A percentile compares a stretch with the other conserved stretches of the same genome.
Conservation (phyloP, 2,113 vertebrate genomes). For the Chaenogobius annularis region DNA sequence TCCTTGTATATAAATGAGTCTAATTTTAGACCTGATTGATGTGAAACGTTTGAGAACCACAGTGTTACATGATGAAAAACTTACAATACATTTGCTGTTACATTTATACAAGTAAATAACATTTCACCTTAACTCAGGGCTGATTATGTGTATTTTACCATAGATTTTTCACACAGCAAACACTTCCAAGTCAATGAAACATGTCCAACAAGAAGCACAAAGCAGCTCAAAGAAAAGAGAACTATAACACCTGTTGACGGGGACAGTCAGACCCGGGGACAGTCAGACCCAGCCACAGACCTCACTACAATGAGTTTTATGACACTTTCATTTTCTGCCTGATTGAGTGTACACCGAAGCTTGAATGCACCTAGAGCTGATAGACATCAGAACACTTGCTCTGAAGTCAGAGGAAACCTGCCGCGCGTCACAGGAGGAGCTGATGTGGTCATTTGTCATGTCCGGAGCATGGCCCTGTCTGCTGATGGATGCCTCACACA, state of each 20-base stretch:
- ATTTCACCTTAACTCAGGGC: too few species aligned
- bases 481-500: not conserved
- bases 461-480: not conserved
- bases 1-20: too few species aligned
- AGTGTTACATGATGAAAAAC: too few species aligned
- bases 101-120: too few species aligned
- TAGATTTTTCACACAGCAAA: too few species aligned
- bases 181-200: too few species aligned
- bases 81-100: too few species aligned
- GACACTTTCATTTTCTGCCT: constrained; percentile 71
- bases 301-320: constrained; percentile 49
- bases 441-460: constrained; percentile 22
- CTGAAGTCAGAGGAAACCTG: constrained; percentile 38
- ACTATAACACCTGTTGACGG: constrained; percentile 1
- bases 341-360: constrained; percentile 67
- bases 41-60: too few species aligned
- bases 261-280: constrained; percentile 4
- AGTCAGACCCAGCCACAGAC: constrained; percentile 36
- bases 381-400: constrained; percentile 62
- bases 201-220: not conserved
- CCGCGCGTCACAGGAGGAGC: constrained; percentile 23
- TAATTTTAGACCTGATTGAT: too few species aligned
- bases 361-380: constrained; percentile 43
- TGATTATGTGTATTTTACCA: too few species aligned
- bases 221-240: constrained; percentile 16